Base-by-base conservation (phyloP, 37 sponge, comb jelly and placozoan species). In the Axinella damicornis region DNA sequence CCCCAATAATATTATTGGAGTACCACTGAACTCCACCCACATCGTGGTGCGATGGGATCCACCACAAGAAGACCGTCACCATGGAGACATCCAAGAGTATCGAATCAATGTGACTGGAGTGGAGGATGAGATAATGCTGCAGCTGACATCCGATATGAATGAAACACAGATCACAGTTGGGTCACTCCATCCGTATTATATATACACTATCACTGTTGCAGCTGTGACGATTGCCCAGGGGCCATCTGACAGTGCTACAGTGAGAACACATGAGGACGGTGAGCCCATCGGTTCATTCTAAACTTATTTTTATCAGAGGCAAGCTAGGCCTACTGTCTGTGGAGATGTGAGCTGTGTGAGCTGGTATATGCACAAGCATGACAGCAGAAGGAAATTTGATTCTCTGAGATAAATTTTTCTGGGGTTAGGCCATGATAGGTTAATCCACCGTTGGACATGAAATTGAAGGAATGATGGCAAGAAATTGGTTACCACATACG, bases 21-120 rank as follows among this genome's bases (percentile, higher is more conserved):
- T 20, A 27, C 4, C 61, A 57, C 32, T 57, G 1, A 33, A 57
- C 18, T 28, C 77, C 1, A 33, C 53, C 2, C 33, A 36, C 53
- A 57, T 76, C 20, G 6, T 19, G 6, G 36, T 76, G 20, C 17
- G 25, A 32, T 79, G 79, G 79, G 53, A 63, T 64, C 79, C 79
- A 30, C 79, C 79, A 31, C 66, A 46, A 13, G 24, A 22, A 27
- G 20, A 40, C 16, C 24, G 24, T 21, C 79, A 79, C 25, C 38
- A 41, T 41, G 65, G 67, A 39, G 46, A 22, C 46, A 79, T 76
- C 33, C 21, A 18, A 25, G 61, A 57, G 36, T 76, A 76, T 24
- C 21, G 24, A 14, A 33, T 76, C 61, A 76, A 76, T 57, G 77
- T 76, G 21, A 58, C 77, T 27, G 62, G 62, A 22, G 4, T 61